Evolutionary conservation across 2,888 invertebrate species (phyloP).

Genomic region (Acleris emargana): DNA sequence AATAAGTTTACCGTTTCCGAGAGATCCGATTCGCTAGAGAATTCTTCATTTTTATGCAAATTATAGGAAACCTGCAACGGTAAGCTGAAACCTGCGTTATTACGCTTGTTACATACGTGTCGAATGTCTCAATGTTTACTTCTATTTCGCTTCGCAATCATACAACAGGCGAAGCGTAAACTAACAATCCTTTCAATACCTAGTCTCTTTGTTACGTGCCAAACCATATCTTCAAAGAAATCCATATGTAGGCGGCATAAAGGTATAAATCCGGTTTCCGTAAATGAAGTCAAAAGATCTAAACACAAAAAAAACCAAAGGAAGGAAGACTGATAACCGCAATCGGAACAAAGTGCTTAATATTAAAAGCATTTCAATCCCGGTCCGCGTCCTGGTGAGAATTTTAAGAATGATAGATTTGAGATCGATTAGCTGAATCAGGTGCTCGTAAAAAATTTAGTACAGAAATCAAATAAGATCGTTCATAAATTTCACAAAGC

Average conservation of each 20-base stretch:
- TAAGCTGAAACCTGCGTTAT: no score
- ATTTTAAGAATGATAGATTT: neutral
- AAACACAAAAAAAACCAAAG: neutral
- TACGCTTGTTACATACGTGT: no score
- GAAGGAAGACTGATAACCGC: neutral
- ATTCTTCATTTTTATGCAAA: slow-evolving; percentile 81
- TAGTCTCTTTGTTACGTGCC: slow-evolving; percentile 20
- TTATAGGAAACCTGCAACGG: slow-evolving; percentile 44
- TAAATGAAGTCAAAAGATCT: neutral
- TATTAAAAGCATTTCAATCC: slow-evolving; percentile 1
- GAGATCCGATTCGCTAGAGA: slow-evolving; percentile 78
- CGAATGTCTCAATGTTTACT: neutral
- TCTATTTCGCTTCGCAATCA: slow-evolving; percentile 1
- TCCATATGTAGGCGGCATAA: slow-evolving; percentile 2
- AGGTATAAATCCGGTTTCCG: slow-evolving; percentile 8
- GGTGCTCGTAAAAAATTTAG: slow-evolving; percentile 4
- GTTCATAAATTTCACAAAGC: slow-evolving; percentile 2
- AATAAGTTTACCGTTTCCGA: slow-evolving; percentile 79
- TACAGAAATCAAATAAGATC: neutral
- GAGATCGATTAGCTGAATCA: neutral
- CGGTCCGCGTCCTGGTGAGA: neutral
- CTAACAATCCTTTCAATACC: slow-evolving; percentile 13
- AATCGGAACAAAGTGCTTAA: slow-evolving; percentile 1
- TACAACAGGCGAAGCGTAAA: slow-evolving; percentile 10
- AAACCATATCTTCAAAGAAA: slow-evolving; percentile 19